Evolutionary conservation across 2,113 vertebrate genomes (phyloP), one percentile per base, ranked within the genome.

Genomic region (Heterocephalus glaber): DNA sequence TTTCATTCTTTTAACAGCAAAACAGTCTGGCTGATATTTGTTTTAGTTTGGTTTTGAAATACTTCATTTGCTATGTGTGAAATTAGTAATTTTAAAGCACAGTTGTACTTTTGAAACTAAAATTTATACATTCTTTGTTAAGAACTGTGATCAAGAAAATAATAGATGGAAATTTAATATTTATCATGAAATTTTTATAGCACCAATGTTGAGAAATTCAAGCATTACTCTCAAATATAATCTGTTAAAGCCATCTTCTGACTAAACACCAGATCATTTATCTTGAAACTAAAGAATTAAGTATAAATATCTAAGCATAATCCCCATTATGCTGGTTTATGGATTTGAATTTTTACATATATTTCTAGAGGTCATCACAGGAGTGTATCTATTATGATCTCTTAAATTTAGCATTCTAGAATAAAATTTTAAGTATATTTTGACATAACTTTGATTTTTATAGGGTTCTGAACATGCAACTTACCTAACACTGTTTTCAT

Each of bases 231-330:
- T 95, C 44, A 54, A 68, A 81, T 79, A 93, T 28, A 91, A 66
- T 72, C 49, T 92, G 44, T 82, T 82, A 52, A 92, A 74, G 52
- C 66, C 2, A 60, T 58, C 33, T 83, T 66, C 83, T 86, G 0
- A 65, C 22, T 94, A 94, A 92, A 77, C 5, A 76, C 20, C 20
- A 76, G 20, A 86, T 4, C 65, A 72, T 47, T 80, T 89, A 79
- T 86, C 26, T 90, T 90, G 12, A 10, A 86, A 60, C 35, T 92
- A 66, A 92, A 82, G 20, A 76, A 38, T 54, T 95, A 90, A 72
- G 2, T 89, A 77, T 89, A 95, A 92, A 77, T 83, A 92, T 41
- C 52, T 86, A 44, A 95, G 17, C 22, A 72, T 68, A 85, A 86
- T 89, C 22, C 22, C 65, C 56, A 89, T 38, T 41, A 94, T 66